Percentiles rank a stretch among this genome's conserved stretches.
Conservation (phyloP, 2,888 invertebrate species). For the Pollenia amentaria region DNA sequence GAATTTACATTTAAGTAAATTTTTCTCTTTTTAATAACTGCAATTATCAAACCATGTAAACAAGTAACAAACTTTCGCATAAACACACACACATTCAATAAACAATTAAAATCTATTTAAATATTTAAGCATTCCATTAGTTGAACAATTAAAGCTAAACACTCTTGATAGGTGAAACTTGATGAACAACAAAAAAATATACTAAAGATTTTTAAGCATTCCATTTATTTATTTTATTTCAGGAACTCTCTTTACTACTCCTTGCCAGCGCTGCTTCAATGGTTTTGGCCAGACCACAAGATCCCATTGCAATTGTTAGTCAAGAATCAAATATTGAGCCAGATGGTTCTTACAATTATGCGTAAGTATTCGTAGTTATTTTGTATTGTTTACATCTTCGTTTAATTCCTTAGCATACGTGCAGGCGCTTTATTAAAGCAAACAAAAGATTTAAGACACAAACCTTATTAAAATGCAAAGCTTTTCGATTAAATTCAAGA, state of each 20-base stretch:
- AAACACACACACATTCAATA: slow-evolving; percentile 28
- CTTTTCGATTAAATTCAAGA: too few relatives aligned
- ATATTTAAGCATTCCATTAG: too few relatives aligned
- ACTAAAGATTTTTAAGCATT: not conserved
- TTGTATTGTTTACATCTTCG: not conserved
- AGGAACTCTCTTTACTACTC: slow-evolving; percentile 82
- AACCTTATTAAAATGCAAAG: slow-evolving; percentile 62
- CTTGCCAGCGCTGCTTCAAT: slow-evolving; percentile 82
- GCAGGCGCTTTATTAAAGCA: slow-evolving; percentile 61
- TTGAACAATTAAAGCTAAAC: too few relatives aligned
- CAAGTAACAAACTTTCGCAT: slow-evolving; percentile 31
- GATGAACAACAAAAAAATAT: not conserved
- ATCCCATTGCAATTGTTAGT: slow-evolving; percentile 88
- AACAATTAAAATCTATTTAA: slow-evolving; percentile 18
- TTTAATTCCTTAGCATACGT: slow-evolving; percentile 72
- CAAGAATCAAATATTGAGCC: slow-evolving; percentile 90
- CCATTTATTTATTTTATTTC: slow-evolving; percentile 65
- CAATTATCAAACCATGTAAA: slow-evolving; percentile 65
- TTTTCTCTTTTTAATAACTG: slow-evolving; percentile 15
- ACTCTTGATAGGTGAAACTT: too few relatives aligned
- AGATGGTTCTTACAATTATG: slow-evolving; percentile 90
- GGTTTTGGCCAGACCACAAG: slow-evolving; percentile 86
- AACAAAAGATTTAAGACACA: slow-evolving; percentile 76
- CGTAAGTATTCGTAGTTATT: slow-evolving; percentile 84
- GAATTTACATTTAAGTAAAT: slow-evolving; percentile 56